phyloP scores from a whole-genome alignment of 2,888 invertebrate species.

The Portevinia maculata region DNA sequence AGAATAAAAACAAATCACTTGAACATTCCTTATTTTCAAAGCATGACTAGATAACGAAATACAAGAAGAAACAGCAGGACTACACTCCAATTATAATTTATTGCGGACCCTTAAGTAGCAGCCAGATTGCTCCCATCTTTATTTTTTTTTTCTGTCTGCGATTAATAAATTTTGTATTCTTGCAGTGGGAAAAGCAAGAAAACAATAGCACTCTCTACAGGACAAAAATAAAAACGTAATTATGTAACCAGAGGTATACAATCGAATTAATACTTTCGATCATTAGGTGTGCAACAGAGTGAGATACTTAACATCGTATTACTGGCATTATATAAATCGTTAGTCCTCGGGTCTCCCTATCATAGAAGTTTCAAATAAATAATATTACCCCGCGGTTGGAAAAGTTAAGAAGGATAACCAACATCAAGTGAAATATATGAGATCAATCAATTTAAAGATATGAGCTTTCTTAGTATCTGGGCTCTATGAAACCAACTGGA shows the following conservation, averaged over 20 bases:
- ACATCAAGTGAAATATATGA: conserved; percentile 4
- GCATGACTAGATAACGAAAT: too few relatives aligned
- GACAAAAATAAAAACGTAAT: too few relatives aligned
- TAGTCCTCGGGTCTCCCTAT: too few relatives aligned
- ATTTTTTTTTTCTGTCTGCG: not conserved
- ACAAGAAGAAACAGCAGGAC: too few relatives aligned
- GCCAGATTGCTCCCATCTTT: not conserved
- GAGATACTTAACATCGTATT: conserved; percentile 29
- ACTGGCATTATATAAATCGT: not conserved
- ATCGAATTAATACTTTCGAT: conserved; percentile 40
- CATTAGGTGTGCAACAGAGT: conserved; percentile 34
- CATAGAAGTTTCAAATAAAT: not conserved
- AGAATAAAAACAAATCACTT: conserved; percentile 31
- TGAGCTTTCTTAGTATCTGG: not conserved
- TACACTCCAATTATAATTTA: too few relatives aligned
- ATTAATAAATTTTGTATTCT: conserved; percentile 19
- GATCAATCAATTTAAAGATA: conserved; percentile 10
- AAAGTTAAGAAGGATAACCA: not conserved
- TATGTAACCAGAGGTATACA: not conserved
- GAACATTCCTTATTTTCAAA: conserved; percentile 7
- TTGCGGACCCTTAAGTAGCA: too few relatives aligned
- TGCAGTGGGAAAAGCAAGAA: conserved; percentile 6
- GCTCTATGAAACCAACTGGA: not conserved
- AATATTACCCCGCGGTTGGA: not conserved
- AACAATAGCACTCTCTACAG: conserved; percentile 3